These are phyloP conservation scores for Drosophila pseudoobscura DNA, from an alignment of 1,140 invertebrate species.

Conservation along the genomic window DNA sequence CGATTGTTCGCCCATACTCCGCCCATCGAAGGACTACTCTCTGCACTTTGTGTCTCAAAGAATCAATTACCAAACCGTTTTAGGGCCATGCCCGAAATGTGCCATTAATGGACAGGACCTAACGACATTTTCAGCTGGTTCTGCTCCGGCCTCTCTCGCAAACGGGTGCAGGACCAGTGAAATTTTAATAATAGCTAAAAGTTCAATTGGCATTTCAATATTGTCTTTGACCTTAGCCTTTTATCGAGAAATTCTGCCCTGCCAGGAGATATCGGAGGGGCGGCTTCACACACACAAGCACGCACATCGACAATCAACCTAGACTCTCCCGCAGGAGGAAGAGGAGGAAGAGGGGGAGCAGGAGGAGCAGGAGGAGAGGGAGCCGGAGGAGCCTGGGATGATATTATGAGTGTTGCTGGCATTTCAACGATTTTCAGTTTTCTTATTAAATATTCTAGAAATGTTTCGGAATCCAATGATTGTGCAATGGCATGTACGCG, in stretches of 20 bases:
- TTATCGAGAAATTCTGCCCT: conserved; percentile 48
- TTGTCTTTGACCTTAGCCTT: conserved; percentile 81
- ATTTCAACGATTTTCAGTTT: conserved; percentile 82
- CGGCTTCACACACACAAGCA: conserved; percentile 20
- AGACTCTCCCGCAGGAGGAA: background rate
- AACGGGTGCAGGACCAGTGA: conserved; percentile 26
- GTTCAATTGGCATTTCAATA: conserved; percentile 81
- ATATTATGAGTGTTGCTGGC: conserved; percentile 81
- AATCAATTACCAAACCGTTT: conserved; percentile 20
- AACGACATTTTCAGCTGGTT: conserved; percentile 25
- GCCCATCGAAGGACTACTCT: too few relatives aligned
- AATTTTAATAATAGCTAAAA: conserved; percentile 78
- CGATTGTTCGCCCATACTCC: too few relatives aligned
- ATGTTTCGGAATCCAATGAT: conserved; percentile 82
- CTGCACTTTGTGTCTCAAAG: background rate
- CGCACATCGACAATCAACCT: background rate
- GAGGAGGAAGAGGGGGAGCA: background rate
- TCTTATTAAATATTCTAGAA: conserved; percentile 82
- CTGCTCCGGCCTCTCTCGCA: conserved; percentile 1
- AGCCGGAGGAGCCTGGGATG: conserved; percentile 16
- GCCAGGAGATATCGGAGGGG: conserved; percentile 30
- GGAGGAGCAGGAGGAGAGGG: conserved; percentile 7
- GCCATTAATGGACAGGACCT: conserved; percentile 1
- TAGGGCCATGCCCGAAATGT: conserved; percentile 1
- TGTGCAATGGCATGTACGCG: conserved; percentile 81